Percentiles rank a stretch among this genome's conserved stretches.
These are phyloP conservation scores for Porites divaricata DNA, from an alignment of 92 coral and sea anemone species.

Conservation along the genomic window DNA sequence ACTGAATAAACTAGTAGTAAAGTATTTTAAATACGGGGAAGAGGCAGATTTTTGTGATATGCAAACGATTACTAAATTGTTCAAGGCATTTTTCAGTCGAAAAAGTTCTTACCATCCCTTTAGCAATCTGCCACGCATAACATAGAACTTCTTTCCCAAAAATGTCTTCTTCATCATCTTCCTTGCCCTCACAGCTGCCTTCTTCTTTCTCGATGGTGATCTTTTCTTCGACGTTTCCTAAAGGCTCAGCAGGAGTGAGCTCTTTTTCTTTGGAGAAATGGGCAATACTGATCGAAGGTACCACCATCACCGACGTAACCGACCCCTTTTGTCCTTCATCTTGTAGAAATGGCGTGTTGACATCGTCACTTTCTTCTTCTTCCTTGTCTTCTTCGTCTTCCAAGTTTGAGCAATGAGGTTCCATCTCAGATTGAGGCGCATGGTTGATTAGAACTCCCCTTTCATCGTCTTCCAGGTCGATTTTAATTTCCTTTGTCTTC, in stretches of 20 bases:
- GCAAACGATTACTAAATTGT: no score
- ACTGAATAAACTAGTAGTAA: no score
- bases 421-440: no score
- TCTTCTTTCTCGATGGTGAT: background rate
- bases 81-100: background rate
- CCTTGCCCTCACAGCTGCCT: constrained; percentile 25
- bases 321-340: background rate
- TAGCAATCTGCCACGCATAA: constrained; percentile 79
- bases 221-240: background rate
- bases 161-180: constrained; percentile 40
- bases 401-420: no score
- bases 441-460: background rate
- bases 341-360: background rate
- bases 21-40: no score
- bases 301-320: background rate
- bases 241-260: background rate
- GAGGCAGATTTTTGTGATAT: no score
- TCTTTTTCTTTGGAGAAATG: background rate
- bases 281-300: background rate
- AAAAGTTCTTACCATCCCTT: constrained; percentile 71
- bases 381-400: background rate
- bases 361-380: no score
- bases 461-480: background rate
- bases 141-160: constrained; percentile 72
- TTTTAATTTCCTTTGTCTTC: no score